Base-by-base conservation (phyloP, 2,113 vertebrate species). In the Capricornis sumatraensis region DNA sequence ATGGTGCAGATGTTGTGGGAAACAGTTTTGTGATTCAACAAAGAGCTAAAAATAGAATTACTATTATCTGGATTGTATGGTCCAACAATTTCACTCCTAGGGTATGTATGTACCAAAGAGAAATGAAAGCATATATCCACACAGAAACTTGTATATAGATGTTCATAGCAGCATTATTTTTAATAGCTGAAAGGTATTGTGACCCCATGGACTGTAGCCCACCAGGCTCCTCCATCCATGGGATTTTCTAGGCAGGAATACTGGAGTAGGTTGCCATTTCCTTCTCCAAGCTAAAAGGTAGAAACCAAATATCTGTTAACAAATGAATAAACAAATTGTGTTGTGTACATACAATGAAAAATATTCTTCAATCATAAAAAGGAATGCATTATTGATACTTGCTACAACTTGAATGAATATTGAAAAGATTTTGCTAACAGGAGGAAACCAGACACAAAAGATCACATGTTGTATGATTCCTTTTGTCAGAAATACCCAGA, bases 41-140 rank as follows among this genome's bases (percentile, higher is more conserved):
- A 47, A 97, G 92, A 93, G 67, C 71, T 91, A 74, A 71, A 74
- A 28, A 55, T 53, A 33, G 21, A 97, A 93, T 87, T 92, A 92
- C 27, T 79, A 3, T 19, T 79, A 17, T 30, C 19, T 0, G 1
- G 45, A 50, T 45, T 40, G 17, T 85, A 40, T 43, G 50, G 45
- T 47, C 40, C 13, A 89, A 9, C 2, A 43, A 89, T 89, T 79
- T 33, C 40, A 84, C 17, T 89, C 33, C 50, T 85, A 50, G 4
- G 40, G 33, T 58, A 67, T 36, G 40, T 67, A 67, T 36, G 43
- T 43, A 50, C 21, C 25, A 36, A 84, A 89, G 12, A 89, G n/a
- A 86, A 93, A 86, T 36, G 28, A 92, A 85, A 84, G 5, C 8
- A 43, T 55, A 9, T 15, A 55, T 85, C 58, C 52, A 82, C 47